Base-by-base conservation (phyloP, 2,113 vertebrate species). In the Corythornis cristatus region DNA sequence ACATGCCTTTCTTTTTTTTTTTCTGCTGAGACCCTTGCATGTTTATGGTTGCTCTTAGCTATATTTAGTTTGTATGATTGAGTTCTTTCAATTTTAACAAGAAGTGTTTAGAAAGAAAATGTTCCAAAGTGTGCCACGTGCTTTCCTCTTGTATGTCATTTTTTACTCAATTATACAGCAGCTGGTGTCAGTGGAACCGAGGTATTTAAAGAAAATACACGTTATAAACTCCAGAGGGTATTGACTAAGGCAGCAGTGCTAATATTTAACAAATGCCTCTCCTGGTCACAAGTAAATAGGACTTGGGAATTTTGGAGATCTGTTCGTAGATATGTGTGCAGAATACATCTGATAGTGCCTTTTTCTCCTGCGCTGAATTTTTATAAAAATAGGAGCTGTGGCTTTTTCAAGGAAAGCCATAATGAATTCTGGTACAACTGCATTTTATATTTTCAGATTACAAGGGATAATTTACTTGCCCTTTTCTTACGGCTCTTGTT, bases 31-130 rank as follows among this genome's bases (percentile, higher is more conserved):
- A 67, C 31, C 20, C 17, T 48, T 81, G 88, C 62, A 35, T 93
- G 51, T 65, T 94, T 87, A 57, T 90, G 88, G 45, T 16, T 70
- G 71, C 84, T 90, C 78, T 78, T 64, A 45, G 83, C 87, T 92
- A 21, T 85, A 51, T 74, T 93, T 95, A 90, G 86, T 35, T 89
- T 75, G 58, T 83, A 9, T 89, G 84, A 93, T 35, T 42, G 85
- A 95, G 79, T 54, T 93, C 92, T 94, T 95, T 94, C 91, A 87
- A 92, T 74, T 86, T 35, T 83, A 97, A 92, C 92, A 96, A 46
- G 45, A 57, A 87, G 60, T 94, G 86, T 97, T 97, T 94, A 90
- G 96, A 97, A 87, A 95, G 91, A 96, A 95, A 96, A 93, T 87
- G 60, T 91, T 97, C 92, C 8, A 3, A 84, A 90, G 76, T 25